A percentile compares a stretch with the other conserved stretches of the same genome.
phyloP scores from a whole-genome alignment of 2,888 invertebrate species.

The Plebejus anna region DNA sequence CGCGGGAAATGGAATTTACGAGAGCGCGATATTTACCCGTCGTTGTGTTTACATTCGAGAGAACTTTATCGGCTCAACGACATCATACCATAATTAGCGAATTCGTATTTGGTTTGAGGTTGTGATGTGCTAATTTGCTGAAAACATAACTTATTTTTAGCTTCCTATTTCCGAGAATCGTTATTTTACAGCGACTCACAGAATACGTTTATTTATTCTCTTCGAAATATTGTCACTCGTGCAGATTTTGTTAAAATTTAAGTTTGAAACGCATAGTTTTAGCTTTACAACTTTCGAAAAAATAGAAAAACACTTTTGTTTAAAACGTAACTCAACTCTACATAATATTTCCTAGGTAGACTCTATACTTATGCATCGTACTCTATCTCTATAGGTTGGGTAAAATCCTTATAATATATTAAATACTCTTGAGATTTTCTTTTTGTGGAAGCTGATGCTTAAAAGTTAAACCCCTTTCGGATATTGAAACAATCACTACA shows the following conservation, averaged over 20 bases:
- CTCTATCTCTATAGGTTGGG: no score
- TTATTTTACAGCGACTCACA: neutral
- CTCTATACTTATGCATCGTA: no score
- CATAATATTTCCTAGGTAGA: no score
- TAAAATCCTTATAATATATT: no score
- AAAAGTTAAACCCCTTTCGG: neutral
- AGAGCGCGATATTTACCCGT: conserved; percentile 73
- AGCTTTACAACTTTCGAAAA: neutral
- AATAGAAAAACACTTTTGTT: no score
- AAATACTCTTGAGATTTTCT: neutral
- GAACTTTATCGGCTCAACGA: conserved; percentile 78
- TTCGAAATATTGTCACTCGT: neutral
- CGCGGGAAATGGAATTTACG: conserved; percentile 77
- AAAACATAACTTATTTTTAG: conserved; percentile 11
- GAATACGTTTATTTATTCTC: neutral
- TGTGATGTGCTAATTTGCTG: conserved; percentile 9
- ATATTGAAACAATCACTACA: neutral
- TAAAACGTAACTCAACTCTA: no score
- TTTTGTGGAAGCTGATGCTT: neutral
- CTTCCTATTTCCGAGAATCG: conserved; percentile 9
- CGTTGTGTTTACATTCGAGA: conserved; percentile 68
- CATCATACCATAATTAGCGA: conserved; percentile 65
- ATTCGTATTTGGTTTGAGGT: conserved; percentile 21
- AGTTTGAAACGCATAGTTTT: neutral
- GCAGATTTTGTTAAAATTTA: neutral